These are phyloP conservation scores for Cyclophora punctaria DNA, from an alignment of 2,888 invertebrate genomes.

Conservation along the genomic window DNA sequence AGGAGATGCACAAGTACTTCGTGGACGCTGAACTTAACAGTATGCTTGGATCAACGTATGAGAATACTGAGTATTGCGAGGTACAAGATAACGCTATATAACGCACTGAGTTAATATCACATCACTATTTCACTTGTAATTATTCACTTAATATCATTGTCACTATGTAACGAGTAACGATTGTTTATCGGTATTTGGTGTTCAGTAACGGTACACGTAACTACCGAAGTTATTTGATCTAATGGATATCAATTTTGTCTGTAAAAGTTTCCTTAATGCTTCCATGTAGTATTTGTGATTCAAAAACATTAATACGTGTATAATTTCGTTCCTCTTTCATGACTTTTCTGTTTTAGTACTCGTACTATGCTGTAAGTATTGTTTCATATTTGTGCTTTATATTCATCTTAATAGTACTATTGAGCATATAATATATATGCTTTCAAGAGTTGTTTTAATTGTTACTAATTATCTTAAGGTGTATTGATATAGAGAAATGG, in stretches of 20 bases:
- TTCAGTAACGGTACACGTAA: too few species aligned
- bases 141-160: slow-evolving; percentile 5
- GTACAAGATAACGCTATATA: slow-evolving; percentile 40
- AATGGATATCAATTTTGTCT: slow-evolving; percentile 1
- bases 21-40: slow-evolving; percentile 87
- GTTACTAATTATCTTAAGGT: too few species aligned
- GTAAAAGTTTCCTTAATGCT: slow-evolving; percentile 30
- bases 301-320: slow-evolving; percentile 40
- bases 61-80: slow-evolving; percentile 70
- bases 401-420: not conserved
- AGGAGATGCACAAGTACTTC: slow-evolving; percentile 88
- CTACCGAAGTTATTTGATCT: not conserved
- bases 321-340: slow-evolving; percentile 50
- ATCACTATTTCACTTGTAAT: slow-evolving; percentile 14
- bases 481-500: too few species aligned
- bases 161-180: too few species aligned
- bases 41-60: slow-evolving; percentile 79
- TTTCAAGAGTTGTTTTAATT: not conserved
- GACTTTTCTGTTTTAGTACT: slow-evolving; percentile 57
- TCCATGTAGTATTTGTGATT: slow-evolving; percentile 67
- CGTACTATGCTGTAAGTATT: slow-evolving; percentile 41
- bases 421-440: not conserved
- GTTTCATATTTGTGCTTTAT: slow-evolving; percentile 7
- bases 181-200: too few species aligned
- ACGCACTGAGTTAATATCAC: not conserved